These are phyloP conservation scores for Arge pagana DNA, from an alignment of 2,888 invertebrate genomes.

Conservation along the genomic window DNA sequence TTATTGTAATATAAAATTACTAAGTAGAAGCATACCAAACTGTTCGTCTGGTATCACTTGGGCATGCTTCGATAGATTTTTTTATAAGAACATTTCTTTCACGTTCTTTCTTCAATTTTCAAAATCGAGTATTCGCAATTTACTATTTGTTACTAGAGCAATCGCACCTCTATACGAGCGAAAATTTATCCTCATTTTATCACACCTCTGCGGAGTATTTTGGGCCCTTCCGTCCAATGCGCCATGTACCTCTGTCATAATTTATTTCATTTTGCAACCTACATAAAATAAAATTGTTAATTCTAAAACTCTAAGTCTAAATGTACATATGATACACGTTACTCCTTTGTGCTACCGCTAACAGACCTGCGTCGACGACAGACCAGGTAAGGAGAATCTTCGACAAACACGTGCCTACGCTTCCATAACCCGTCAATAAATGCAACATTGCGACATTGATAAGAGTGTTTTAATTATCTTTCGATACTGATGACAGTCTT, in stretches of 20 bases:
- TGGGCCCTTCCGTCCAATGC: slow-evolving; percentile 56
- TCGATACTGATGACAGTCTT: no score
- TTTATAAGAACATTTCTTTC: slow-evolving; percentile 47
- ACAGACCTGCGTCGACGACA: no score
- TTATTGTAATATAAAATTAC: slow-evolving; percentile 54
- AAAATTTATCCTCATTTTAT: slow-evolving; percentile 47
- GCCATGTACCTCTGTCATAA: slow-evolving; percentile 55
- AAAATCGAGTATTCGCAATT: slow-evolving; percentile 42
- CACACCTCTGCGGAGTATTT: slow-evolving; percentile 56
- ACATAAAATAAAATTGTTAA: slow-evolving; percentile 54
- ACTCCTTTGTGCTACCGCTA: slow-evolving; percentile 14
- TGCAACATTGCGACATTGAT: no score
- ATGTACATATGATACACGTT: not conserved
- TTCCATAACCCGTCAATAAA: no score
- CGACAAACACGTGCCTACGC: no score
- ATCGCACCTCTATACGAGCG: slow-evolving; percentile 36
- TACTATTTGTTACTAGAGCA: slow-evolving; percentile 24
- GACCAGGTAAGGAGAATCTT: no score
- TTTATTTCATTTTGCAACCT: slow-evolving; percentile 49
- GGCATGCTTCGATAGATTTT: slow-evolving; percentile 52
- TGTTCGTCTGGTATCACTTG: slow-evolving; percentile 49
- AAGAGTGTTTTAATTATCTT: no score
- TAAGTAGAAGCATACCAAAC: slow-evolving; percentile 51
- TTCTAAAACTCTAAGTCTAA: slow-evolving; percentile 40
- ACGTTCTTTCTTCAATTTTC: slow-evolving; percentile 39